Evolutionary conservation across 2,797 vertebrate genomes (phyloP), one percentile per base, ranked within the genome.

Genomic region (Sebastes itinus): DNA sequence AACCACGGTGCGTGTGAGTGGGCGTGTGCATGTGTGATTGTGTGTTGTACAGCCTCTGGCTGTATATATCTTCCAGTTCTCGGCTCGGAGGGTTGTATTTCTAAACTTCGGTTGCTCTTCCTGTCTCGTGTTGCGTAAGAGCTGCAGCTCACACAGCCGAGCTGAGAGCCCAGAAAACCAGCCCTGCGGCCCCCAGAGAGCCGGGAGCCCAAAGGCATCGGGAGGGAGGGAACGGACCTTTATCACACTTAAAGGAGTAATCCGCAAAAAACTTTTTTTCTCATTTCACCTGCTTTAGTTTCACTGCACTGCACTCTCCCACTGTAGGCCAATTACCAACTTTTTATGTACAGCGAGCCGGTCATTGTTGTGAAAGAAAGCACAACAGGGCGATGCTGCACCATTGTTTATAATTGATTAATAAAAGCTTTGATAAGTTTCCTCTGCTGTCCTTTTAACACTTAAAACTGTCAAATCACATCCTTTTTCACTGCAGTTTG

Each of bases 101-200:
- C 75, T 68, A 18, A 54, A 85, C 78, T 78, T 30, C 32, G 23
- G 32, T 14, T 58, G 66, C 58, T 75, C 72, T 75, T 78, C 71
- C 61, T 3, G 20, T 72, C 65, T 82, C 7, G 22, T 46, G 76
- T 84, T 82, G 78, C 22, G 78, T 72, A 72, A 81, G 75, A 79
- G 68, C 78, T 42, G 58, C n/a, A 27, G 67, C 71, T 74, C 85
- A 87, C 70, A 13, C 81, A 60, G 46, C 32, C n/a, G 6, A 61
- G 22, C 20, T 0, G 64, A 33, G 67, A 64, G 71, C 28, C 25
- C 20, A 33, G 52, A 25, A 54, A 66, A 60, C 5, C 7, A 60
- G 22, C 25, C 32, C 38, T 1, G 16, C 3, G 55, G 63, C 16
- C 27, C n/a, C 27, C 20, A 6, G 4, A n/a, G 58, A 28, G n/a